Base-by-base conservation (phyloP, 2,888 invertebrate genomes). In the Papilio protenor region DNA sequence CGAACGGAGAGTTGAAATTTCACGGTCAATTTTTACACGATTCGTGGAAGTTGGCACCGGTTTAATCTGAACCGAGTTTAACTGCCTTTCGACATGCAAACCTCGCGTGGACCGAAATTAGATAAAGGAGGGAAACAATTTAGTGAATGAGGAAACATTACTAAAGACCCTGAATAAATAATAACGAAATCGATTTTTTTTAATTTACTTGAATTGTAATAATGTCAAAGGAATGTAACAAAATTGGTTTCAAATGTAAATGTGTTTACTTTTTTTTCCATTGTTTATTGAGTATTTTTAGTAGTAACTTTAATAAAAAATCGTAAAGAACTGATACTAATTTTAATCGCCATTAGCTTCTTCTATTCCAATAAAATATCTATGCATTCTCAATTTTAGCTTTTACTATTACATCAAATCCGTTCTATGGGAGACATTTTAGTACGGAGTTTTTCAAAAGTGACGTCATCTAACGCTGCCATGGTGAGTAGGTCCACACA, bases 21-120 rank as follows among this genome's bases (percentile, higher is more conserved):
- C 93, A 94, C 90, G 94, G 94, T 86, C 92, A 92, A 93, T 94
- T 94, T 93, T 93, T 92, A 88, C 89, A 90, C 92, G 89, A 91
- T 91, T 91, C 90, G 90, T 91, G 89, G 91, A 91, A 92, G 90
- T 93, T 91, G 88, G 91, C 90, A 89, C 90, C 91, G 91, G 88
- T 92, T 92, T 93, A 93, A 94, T 92, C 91, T 92, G 89, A 91
- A 90, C 87, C 87, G 85, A 82, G 84, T 88, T 90, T 90, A 90
- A 94, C 87, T 90, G 89, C 87, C 80, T 81, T 81, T 85, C 82
- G 84, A 87, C 93, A 94, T 90, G 94, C 93, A 82, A 88, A 80
- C 85, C 83, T 84, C 81, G 81, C 81, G 80, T 81, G 79, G 81
- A 81, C 83, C 83, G 82, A 91, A 85, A 84, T 85, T 83, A 84